Evolutionary conservation across 2,888 invertebrate species (phyloP), one percentile per base, ranked within the genome.

Genomic region (Acanthosepion esculentum): DNA sequence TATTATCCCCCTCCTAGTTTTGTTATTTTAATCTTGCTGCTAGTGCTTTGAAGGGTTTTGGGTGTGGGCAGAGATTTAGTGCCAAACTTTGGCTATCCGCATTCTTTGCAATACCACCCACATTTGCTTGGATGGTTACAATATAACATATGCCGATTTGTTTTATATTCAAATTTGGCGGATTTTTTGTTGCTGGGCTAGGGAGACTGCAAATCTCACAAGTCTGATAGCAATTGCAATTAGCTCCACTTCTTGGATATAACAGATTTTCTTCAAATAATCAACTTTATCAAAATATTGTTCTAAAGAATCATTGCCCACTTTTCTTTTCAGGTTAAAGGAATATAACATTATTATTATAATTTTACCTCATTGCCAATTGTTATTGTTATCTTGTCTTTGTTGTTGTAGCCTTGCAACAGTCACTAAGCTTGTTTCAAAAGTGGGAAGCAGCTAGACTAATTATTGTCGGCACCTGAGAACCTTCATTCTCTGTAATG

Each of bases 131-230:
- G 78, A 78, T 78, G 78, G n/a, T 78, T 78, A n/a, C n/a, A n/a
- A n/a, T 78, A 78, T 78, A 78, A 78, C 78, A 78, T 33, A 78
- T 78, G 78, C 18, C 6, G 64, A 64, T 29, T 64, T n/a, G n/a
- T n/a, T 78, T 78, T 78, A 78, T 15, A 78, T 78, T 78, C 78
- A 78, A 78, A 78, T 78, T 78, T 78, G n/a, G 78, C n/a, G n/a
- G 78, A 78, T 78, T 78, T 78, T 20, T 50, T 50, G 50, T 50
- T 15, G 29, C n/a, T 5, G 15, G 78, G 78, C 1, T 10, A n/a
- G 78, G 10, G n/a, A 12, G 15, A 10, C 33, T 78, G n/a, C 33
- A 8, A n/a, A n/a, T 78, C 4, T 78, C 29, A 78, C 29, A n/a
- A 78, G n/a, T 78, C n/a, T 78, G 78, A 8, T n/a, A 8, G 78